These are phyloP conservation scores for Cephus pygmeus DNA, from an alignment of 2,888 invertebrate species.

Conservation along the genomic window DNA sequence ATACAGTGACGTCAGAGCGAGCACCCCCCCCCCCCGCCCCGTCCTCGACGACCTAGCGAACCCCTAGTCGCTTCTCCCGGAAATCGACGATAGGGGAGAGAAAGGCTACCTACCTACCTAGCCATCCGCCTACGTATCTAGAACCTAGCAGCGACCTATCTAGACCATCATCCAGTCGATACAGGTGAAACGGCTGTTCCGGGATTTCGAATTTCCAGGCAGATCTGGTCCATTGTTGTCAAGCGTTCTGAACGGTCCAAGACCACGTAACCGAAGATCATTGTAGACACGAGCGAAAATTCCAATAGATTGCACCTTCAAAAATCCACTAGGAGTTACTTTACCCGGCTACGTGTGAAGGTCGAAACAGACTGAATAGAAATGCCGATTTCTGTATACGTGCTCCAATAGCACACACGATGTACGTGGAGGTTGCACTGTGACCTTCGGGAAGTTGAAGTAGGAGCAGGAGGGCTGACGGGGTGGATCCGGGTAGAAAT, in stretches of 20 bases:
- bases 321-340: neutral
- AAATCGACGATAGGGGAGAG: conserved; percentile 1
- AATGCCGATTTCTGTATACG: neutral
- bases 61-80: conserved; percentile 1
- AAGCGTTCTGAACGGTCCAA: neutral
- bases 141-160: neutral
- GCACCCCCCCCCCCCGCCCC: neutral
- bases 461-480: neutral
- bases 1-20: conserved; percentile 6
- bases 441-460: neutral
- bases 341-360: neutral
- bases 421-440: neutral
- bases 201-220: neutral
- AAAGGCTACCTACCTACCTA: neutral
- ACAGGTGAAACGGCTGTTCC: neutral
- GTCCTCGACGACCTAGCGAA: neutral
- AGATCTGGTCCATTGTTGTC: neutral
- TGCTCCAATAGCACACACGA: neutral
- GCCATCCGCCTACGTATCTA: neutral
- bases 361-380: neutral
- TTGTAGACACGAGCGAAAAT: neutral
- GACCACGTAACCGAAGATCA: neutral
- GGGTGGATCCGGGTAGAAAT: neutral
- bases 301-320: neutral
- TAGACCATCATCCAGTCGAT: conserved; percentile 8